These are phyloP conservation scores for Rhagologus leucostigma DNA, from an alignment of 2,113 vertebrate genomes.

Conservation along the genomic window DNA sequence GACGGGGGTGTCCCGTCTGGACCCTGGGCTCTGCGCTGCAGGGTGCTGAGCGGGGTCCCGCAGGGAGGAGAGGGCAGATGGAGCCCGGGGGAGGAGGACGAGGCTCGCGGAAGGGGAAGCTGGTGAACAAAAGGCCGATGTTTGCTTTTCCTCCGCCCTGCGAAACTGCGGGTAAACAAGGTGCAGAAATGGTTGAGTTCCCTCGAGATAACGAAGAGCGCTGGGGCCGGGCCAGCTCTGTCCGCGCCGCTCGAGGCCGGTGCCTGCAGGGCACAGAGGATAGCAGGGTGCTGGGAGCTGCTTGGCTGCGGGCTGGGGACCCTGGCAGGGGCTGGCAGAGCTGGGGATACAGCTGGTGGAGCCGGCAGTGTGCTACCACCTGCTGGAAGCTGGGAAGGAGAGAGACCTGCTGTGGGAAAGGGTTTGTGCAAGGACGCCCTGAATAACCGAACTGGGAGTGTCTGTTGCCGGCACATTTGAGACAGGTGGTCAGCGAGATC, in stretches of 20 bases:
- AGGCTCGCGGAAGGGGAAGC: neutral
- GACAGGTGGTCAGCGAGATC: neutral
- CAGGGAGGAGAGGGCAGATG: neutral
- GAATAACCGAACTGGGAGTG: neutral
- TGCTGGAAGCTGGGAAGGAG: constrained; percentile 23
- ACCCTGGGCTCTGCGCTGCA: neutral
- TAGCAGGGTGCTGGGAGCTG: neutral
- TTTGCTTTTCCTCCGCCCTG: constrained; percentile 33
- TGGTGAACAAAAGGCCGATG: constrained; percentile 28
- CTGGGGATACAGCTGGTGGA: neutral
- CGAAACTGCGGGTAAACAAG: constrained; percentile 12
- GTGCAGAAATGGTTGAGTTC: neutral
- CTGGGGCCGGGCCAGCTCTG: neutral
- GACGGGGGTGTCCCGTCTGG: accelerated
- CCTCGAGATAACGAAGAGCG: neutral
- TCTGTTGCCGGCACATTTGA: neutral
- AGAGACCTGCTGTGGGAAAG: neutral
- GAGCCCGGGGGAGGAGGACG: neutral
- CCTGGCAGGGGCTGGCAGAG: neutral
- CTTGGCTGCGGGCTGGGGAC: neutral
- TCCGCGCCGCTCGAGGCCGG: neutral
- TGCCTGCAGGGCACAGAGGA: neutral
- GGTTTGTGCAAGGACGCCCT: neutral
- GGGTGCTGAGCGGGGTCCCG: accelerated
- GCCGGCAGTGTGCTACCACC: constrained; percentile 4